Evolutionary conservation across 2,888 invertebrate genomes (phyloP).

Genomic region (Lepeophtheirus nordmannii): DNA sequence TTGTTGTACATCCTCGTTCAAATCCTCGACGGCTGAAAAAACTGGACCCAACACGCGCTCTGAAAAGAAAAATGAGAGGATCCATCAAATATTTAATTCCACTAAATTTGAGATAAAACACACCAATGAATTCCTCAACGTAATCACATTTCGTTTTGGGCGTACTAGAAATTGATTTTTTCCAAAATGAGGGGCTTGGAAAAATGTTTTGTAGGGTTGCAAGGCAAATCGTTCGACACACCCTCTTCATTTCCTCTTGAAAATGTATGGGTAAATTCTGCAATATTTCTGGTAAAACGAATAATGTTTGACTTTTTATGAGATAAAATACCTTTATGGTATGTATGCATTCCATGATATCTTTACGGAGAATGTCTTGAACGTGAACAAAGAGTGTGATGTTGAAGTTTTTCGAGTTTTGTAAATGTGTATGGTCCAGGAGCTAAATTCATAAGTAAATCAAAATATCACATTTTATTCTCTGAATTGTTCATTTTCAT

Average conservation of each 20-base stretch:
- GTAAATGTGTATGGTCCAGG: neutral
- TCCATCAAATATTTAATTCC: slow-evolving; percentile 4
- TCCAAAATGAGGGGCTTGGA: slow-evolving; percentile 54
- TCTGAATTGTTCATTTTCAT: no score
- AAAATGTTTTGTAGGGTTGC: slow-evolving; percentile 61
- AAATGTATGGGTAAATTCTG: neutral
- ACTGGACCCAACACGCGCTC: slow-evolving; percentile 61
- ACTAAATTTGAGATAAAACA: slow-evolving; percentile 22
- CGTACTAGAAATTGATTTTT: slow-evolving; percentile 35
- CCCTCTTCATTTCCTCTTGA: slow-evolving; percentile 47
- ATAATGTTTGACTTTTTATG: neutral
- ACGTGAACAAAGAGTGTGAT: slow-evolving; percentile 15
- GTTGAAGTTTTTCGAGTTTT: slow-evolving; percentile 3
- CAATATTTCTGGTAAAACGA: neutral
- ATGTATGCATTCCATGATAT: slow-evolving; percentile 16
- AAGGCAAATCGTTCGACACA: slow-evolving; percentile 57
- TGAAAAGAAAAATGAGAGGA: slow-evolving; percentile 37
- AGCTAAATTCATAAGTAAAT: neutral
- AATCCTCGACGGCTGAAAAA: slow-evolving; percentile 51
- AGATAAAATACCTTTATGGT: neutral
- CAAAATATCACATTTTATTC: no score
- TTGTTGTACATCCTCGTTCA: slow-evolving; percentile 38
- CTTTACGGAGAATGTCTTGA: slow-evolving; percentile 12
- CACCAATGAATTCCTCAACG: slow-evolving; percentile 57
- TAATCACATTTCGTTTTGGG: slow-evolving; percentile 45